Evolutionary conservation across 2,113 vertebrate species (phyloP), one percentile per base, ranked within the genome.

Genomic region (Orientallactaga bullata): DNA sequence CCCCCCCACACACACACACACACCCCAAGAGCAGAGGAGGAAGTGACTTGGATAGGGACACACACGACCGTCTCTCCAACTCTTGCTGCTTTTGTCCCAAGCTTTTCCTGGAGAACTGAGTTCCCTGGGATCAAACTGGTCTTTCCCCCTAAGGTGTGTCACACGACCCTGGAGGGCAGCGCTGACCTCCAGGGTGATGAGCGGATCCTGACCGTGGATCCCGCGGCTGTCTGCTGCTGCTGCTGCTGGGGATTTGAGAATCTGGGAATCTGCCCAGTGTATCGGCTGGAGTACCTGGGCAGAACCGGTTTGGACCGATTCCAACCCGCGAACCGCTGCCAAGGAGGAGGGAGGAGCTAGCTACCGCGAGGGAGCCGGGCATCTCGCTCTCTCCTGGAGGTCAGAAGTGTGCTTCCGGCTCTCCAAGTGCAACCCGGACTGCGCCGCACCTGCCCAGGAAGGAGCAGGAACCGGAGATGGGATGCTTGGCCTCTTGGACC

Each of bases 1-100:
- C n/a, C n/a, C n/a, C n/a, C n/a, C n/a, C n/a, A n/a, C n/a, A n/a
- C n/a, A n/a, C n/a, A n/a, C n/a, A n/a, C n/a, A n/a, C n/a, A n/a
- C n/a, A n/a, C n/a, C 66, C 80, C 47, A 76, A 61, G 21, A 15
- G 11, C 51, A 5, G 74, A 21, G 23, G 35, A 83, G 65, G 16
- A 74, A 74, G 83, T 47, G 81, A 94, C 91, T 80, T 20, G 21
- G 73, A 71, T 39, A 8, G 35, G 69, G 35, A 55, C 94, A 20
- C 21, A 26, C 61, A 47, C 42, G 42, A 23, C 32, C 24, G 23
- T n/a, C 55, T 21, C 42, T 61, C 4, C 55, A 55, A 28, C 47
- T 69, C 30, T 39, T 15, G 16, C 76, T 74, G 7, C 30, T 61
- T 61, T 28, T 42, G 18, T 69, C 32, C 37, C 88, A 9, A 58